Evolutionary conservation across 2,113 vertebrate genomes (phyloP).

Genomic region (human (Homo sapiens)): DNA sequence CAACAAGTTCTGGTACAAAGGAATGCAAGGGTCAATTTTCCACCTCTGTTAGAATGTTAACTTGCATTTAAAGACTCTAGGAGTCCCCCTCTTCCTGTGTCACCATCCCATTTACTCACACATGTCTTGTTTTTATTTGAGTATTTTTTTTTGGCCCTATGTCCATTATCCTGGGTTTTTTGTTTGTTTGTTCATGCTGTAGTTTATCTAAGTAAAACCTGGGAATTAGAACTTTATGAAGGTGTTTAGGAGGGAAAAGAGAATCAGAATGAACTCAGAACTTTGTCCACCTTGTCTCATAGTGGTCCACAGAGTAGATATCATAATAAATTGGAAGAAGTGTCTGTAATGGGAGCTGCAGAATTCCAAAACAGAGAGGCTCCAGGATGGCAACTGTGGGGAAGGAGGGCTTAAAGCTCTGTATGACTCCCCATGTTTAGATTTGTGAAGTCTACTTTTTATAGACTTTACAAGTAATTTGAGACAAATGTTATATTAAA

Average conservation of each 20-base stretch:
- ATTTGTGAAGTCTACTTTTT: constrained; percentile 12
- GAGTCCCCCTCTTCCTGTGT: background rate
- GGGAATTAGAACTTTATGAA: background rate
- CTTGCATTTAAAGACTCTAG: background rate
- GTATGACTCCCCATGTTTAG: background rate
- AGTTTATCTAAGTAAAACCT: background rate
- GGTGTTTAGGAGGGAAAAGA: background rate
- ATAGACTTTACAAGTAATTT: constrained; percentile 18
- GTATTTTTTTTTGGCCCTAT: background rate
- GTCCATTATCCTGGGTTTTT: background rate
- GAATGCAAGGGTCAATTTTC: background rate
- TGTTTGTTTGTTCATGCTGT: background rate
- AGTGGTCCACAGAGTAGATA: background rate
- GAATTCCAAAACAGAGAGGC: background rate
- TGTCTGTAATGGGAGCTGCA: background rate
- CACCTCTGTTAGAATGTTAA: background rate
- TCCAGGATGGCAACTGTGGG: background rate
- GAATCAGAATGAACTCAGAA: background rate
- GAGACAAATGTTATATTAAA: constrained; percentile 6
- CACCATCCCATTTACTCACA: background rate
- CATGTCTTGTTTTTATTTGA: background rate
- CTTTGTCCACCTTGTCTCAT: background rate
- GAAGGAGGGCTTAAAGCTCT: background rate
- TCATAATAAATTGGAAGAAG: background rate
- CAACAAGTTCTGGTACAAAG: background rate